These are phyloP conservation scores for Busseola fusca DNA, from an alignment of 2,888 invertebrate genomes.

Conservation along the genomic window DNA sequence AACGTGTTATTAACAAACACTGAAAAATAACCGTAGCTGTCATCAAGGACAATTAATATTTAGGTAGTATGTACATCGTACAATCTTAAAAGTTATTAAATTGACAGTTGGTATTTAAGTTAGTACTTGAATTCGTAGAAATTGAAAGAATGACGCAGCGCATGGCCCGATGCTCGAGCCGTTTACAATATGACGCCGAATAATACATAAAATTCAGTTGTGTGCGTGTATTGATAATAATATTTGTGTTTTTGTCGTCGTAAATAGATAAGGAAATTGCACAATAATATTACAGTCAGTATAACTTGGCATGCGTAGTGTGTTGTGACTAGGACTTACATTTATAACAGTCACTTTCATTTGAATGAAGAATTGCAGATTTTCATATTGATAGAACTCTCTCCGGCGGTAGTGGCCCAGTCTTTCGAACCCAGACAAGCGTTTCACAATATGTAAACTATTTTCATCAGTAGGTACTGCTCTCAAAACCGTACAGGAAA, in stretches of 20 bases:
- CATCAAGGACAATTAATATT: neutral
- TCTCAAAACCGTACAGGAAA: no score
- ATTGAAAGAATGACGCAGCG: no score
- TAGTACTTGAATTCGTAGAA: neutral
- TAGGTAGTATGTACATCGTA: neutral
- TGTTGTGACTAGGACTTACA: neutral
- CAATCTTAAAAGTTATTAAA: constrained; percentile 5
- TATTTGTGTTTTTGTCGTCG: neutral
- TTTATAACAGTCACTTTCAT: neutral
- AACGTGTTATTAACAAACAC: neutral
- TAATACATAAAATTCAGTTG: neutral
- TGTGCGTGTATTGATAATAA: neutral
- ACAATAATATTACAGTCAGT: neutral
- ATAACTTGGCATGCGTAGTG: neutral
- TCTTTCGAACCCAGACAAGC: no score
- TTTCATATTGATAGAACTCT: neutral
- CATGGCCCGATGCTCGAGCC: no score
- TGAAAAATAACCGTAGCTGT: neutral
- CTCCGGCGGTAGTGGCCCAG: no score
- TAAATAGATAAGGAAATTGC: neutral
- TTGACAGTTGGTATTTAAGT: neutral
- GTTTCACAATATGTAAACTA: no score
- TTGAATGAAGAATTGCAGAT: neutral
- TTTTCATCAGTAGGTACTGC: no score
- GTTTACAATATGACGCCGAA: no score